Evolutionary conservation across 2,113 vertebrate genomes (phyloP).

Genomic region (Nematolebias whitei): DNA sequence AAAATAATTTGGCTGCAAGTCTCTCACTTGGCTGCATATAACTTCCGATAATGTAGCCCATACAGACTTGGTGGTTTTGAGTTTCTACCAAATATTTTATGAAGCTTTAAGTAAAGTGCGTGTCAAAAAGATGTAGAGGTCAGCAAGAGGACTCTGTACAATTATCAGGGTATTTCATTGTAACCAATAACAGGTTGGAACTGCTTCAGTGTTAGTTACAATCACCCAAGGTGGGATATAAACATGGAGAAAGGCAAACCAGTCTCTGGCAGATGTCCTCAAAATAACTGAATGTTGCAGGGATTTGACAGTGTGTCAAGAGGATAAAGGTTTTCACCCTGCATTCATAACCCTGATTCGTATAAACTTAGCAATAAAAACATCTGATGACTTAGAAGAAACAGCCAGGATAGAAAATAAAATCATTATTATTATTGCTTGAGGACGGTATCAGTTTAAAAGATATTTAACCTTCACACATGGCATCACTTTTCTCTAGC

Average conservation of each 20-base stretch:
- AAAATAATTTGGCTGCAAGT: slow-evolving; percentile 27
- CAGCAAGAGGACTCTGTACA: slow-evolving; percentile 40
- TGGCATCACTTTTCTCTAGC: slow-evolving; percentile 25
- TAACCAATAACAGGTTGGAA: slow-evolving; percentile 66
- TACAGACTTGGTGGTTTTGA: slow-evolving; percentile 69
- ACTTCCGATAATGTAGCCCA: slow-evolving; percentile 60
- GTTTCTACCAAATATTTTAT: slow-evolving; percentile 71
- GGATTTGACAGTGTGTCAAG: slow-evolving; percentile 17
- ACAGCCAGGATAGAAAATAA: neutral
- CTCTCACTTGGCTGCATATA: slow-evolving; percentile 28
- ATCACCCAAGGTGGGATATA: neutral
- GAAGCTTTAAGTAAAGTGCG: slow-evolving; percentile 54
- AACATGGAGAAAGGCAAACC: slow-evolving; percentile 8
- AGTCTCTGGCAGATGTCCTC: neutral
- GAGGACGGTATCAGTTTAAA: neutral
- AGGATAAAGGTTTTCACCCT: slow-evolving; percentile 39
- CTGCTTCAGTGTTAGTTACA: slow-evolving; percentile 35
- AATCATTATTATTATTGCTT: neutral
- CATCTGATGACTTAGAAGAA: slow-evolving; percentile 40
- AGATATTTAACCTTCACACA: slow-evolving; percentile 49
- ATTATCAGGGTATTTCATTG: slow-evolving; percentile 46
- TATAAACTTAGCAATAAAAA: slow-evolving; percentile 44
- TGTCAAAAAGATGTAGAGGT: slow-evolving; percentile 45
- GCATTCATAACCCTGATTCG: slow-evolving; percentile 41
- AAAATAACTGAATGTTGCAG: slow-evolving; percentile 12